These are phyloP conservation scores for Heliconius hewitsoni DNA, from an alignment of 1,140 invertebrate genomes.

Conservation along the genomic window DNA sequence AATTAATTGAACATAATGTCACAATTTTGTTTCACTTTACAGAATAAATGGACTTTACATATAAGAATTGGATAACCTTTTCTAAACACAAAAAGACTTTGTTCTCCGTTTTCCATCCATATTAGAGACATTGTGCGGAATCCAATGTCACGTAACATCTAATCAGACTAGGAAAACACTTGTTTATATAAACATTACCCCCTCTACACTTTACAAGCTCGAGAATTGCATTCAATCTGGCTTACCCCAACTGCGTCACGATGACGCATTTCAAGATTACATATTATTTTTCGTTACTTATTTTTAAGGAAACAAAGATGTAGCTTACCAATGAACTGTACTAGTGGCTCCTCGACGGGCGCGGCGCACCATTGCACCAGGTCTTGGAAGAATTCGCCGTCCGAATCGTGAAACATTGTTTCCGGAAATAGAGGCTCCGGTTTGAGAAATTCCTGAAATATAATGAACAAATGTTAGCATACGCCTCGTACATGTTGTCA, in stretches of 20 bases:
- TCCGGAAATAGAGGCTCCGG: constrained; percentile 63
- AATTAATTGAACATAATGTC: background rate
- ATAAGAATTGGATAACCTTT: too few species aligned
- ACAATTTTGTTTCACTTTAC: too few species aligned
- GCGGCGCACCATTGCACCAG: constrained; percentile 70
- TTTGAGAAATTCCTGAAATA: constrained; percentile 75
- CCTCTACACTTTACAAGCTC: background rate
- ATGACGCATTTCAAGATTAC: background rate
- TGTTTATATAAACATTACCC: constrained; percentile 4
- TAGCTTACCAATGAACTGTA: constrained; percentile 71
- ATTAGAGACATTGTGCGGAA: background rate
- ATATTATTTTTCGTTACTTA: background rate
- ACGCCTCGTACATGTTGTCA: constrained; percentile 20
- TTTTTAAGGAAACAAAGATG: background rate
- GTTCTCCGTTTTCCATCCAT: background rate
- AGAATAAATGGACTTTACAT: too few species aligned
- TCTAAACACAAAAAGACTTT: background rate
- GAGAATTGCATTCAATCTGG: background rate
- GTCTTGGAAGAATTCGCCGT: constrained; percentile 78
- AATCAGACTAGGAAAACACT: background rate
- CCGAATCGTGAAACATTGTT: constrained; percentile 72
- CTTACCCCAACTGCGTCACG: background rate
- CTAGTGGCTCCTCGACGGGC: constrained; percentile 66
- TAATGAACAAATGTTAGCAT: constrained; percentile 50
- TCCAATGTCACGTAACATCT: background rate